phyloP scores from a whole-genome alignment of 2,797 vertebrate genomes.

The Brotula barbata region DNA sequence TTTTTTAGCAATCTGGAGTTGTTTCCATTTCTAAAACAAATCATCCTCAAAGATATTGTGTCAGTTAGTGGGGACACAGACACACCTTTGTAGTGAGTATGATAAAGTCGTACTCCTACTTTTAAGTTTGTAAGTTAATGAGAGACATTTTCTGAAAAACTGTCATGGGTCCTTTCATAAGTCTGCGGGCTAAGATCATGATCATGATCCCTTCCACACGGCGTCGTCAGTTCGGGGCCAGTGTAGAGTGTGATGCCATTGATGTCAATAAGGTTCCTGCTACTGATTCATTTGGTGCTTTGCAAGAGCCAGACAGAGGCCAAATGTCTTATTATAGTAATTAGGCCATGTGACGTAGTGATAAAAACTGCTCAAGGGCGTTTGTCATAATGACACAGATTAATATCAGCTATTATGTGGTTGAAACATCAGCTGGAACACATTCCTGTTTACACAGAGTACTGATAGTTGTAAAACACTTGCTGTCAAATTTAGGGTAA shows the following conservation, averaged over 20 bases:
- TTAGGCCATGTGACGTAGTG: constrained; percentile 13
- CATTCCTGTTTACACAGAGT: constrained; percentile 56
- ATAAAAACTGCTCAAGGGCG: constrained; percentile 54
- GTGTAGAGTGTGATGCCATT: not conserved
- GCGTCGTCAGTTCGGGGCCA: constrained; percentile 17
- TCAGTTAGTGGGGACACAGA: constrained; percentile 8
- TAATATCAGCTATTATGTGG: constrained; percentile 52
- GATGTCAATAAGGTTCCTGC: constrained; percentile 28
- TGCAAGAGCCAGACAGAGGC: constrained; percentile 36
- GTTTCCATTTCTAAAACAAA: constrained; percentile 10
- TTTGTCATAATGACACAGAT: constrained; percentile 56
- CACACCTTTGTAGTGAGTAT: constrained; percentile 8
- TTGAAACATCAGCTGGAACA: constrained; percentile 47
- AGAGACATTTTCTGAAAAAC: no score
- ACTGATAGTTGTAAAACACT: constrained; percentile 52
- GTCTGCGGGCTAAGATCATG: no score
- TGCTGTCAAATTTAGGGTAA: constrained; percentile 27
- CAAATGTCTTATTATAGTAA: constrained; percentile 24
- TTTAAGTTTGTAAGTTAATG: no score
- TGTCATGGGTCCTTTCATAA: no score
- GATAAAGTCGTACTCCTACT: constrained; percentile 34
- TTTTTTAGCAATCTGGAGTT: constrained; percentile 16
- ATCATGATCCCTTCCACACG: no score
- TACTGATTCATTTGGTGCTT: constrained; percentile 18
- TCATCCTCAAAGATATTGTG: not conserved